phyloP scores from a whole-genome alignment of 2,113 vertebrate species.

The Asarcornis scutulata region DNA sequence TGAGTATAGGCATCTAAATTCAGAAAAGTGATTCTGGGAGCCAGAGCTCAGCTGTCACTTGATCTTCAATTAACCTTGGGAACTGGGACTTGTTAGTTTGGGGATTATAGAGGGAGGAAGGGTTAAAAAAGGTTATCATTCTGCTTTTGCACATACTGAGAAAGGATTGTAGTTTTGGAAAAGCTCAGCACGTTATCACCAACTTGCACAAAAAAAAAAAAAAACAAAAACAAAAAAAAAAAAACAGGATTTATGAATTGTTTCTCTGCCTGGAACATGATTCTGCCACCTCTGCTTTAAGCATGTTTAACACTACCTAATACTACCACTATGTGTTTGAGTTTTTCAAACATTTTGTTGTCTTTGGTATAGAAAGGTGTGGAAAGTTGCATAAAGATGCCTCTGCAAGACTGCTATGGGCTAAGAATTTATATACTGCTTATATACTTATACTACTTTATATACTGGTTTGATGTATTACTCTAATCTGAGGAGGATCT shows the following conservation, averaged over 20 bases:
- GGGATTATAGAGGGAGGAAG: not conserved
- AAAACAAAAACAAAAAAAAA: no score
- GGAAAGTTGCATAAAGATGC: not conserved
- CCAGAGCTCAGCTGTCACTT: not conserved
- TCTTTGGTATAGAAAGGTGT: not conserved
- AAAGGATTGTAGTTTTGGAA: not conserved
- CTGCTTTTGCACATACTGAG: not conserved
- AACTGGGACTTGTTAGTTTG: slow-evolving; percentile 8
- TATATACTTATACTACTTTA: no score
- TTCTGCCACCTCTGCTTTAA: not conserved
- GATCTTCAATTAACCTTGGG: not conserved
- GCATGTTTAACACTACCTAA: fast-evolving
- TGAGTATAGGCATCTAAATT: not conserved
- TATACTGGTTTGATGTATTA: not conserved
- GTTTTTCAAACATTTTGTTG: not conserved
- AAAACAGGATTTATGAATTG: not conserved
- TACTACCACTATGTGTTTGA: no score
- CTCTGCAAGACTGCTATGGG: not conserved
- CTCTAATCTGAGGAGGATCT: not conserved
- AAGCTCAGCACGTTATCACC: not conserved
- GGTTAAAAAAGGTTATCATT: not conserved
- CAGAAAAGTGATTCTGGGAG: not conserved
- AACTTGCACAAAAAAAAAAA: not conserved
- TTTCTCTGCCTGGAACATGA: not conserved
- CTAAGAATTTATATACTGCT: fast-evolving